Conservation (phyloP, 2,888 invertebrate species). For the Leptogaster cylindrica region DNA sequence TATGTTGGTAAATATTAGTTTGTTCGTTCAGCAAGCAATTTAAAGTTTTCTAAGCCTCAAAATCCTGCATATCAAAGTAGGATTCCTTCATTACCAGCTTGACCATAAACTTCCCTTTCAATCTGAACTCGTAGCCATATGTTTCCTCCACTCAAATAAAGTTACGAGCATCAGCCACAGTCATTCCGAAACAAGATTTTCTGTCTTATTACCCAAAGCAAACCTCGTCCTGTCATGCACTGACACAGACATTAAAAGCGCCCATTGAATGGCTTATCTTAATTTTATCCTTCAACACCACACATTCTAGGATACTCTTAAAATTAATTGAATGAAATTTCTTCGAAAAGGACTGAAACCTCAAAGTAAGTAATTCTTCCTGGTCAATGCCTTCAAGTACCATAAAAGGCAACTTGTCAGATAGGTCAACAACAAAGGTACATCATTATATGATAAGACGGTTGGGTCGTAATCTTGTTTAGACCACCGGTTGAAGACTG, state of each 20-base stretch:
- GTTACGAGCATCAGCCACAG: too few species aligned
- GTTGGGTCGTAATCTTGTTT: constrained; percentile 7
- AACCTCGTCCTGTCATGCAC: not conserved
- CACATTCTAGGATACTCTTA: constrained; percentile 15
- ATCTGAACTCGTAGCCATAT: not conserved
- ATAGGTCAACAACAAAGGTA: constrained; percentile 19
- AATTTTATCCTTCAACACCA: constrained; percentile 39
- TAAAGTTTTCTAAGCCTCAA: constrained; percentile 21
- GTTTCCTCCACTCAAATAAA: not conserved
- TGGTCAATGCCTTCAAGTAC: constrained; percentile 15
- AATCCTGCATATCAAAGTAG: not conserved
- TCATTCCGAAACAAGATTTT: constrained; percentile 26
- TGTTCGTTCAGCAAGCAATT: constrained; percentile 9
- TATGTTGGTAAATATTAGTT: not conserved
- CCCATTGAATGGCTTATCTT: constrained; percentile 32
- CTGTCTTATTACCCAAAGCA: constrained; percentile 16
- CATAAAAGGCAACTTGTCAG: constrained; percentile 2
- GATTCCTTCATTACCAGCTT: not conserved
- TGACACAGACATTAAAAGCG: constrained; percentile 17
- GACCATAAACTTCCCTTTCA: not conserved
- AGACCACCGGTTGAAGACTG: constrained; percentile 22
- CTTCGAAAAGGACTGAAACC: constrained; percentile 18
- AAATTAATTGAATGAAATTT: constrained; percentile 38
- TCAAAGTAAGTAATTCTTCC: constrained; percentile 37
- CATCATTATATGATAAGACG: constrained; percentile 20